These are phyloP conservation scores for Drosophila grimshawi DNA, from an alignment of 1,140 invertebrate genomes.

Conservation along the genomic window DNA sequence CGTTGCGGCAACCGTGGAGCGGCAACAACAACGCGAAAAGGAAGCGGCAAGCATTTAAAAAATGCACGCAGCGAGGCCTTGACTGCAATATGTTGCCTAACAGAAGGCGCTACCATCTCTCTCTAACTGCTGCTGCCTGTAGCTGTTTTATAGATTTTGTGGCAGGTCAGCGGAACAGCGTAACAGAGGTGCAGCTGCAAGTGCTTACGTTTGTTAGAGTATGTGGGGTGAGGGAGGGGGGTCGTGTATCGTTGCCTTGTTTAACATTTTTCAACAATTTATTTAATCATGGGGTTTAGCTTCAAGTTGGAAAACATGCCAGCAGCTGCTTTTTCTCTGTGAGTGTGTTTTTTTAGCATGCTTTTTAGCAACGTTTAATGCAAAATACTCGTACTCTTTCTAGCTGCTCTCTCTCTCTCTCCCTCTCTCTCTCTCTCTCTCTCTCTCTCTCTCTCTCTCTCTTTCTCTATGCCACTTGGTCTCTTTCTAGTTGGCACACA, in stretches of 20 bases:
- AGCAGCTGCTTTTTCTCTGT: constrained; percentile 18
- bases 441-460: neutral
- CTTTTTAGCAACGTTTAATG: constrained; percentile 41
- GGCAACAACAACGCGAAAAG: constrained; percentile 46
- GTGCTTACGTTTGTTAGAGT: neutral
- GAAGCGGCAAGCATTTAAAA: constrained; percentile 75
- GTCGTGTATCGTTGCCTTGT: constrained; percentile 58
- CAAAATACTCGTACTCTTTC: neutral
- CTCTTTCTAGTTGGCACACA: constrained; percentile 40
- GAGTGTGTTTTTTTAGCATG: constrained; percentile 29
- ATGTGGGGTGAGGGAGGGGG: too few species aligned
- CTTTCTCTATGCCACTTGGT: neutral
- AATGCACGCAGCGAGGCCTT: constrained; percentile 80
- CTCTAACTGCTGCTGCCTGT: neutral
- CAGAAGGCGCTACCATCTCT: constrained; percentile 56
- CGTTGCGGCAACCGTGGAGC: constrained; percentile 52
- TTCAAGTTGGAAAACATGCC: constrained; percentile 41
- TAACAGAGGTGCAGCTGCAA: neutral
- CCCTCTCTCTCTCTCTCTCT: neutral
- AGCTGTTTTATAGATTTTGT: constrained; percentile 77
- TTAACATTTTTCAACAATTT: constrained; percentile 82
- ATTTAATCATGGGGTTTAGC: constrained; percentile 78
- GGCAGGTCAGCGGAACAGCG: constrained; percentile 63
- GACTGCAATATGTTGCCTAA: constrained; percentile 82
- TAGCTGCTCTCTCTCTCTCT: neutral